Conservation (phyloP, 2,888 invertebrate genomes). For the Azorinus chamasolen region DNA sequence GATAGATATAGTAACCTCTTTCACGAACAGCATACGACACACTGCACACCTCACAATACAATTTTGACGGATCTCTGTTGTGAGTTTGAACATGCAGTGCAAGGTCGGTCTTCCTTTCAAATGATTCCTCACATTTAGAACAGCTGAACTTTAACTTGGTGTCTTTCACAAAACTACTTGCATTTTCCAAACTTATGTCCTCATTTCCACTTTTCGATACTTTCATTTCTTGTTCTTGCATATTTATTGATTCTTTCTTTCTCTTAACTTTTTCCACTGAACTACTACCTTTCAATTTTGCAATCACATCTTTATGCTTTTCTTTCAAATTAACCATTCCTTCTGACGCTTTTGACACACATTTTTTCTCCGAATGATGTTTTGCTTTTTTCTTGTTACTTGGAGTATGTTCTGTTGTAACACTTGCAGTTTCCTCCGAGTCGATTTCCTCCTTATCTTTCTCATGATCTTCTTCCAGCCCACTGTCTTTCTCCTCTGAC, state of each 20-base stretch:
- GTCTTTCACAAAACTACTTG: not conserved
- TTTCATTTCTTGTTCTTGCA: not conserved
- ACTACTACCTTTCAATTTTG: not conserved
- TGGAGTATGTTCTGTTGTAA: not conserved
- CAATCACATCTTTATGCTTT: no score
- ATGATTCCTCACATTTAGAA: constrained; percentile 47
- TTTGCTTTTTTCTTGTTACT: not conserved
- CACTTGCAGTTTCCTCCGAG: not conserved
- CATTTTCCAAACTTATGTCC: not conserved
- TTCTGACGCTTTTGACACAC: not conserved
- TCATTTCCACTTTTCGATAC: constrained; percentile 22
- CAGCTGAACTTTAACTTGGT: constrained; percentile 45
- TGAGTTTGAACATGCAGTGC: constrained; percentile 41
- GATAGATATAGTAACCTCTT: constrained; percentile 57
- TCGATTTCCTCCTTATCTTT: constrained; percentile 23
- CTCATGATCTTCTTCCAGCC: constrained; percentile 26
- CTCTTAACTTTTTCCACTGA: constrained; percentile 1
- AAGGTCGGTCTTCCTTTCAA: constrained; percentile 46
- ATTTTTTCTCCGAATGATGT: not conserved
- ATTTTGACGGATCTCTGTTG: constrained; percentile 37
- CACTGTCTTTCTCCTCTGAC: constrained; percentile 29
- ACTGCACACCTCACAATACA: constrained; percentile 54
- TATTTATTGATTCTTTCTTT: not conserved
- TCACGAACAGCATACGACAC: constrained; percentile 41
- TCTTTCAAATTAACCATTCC: constrained; percentile 11